Percentiles rank a stretch among this genome's conserved stretches.
phyloP scores from a whole-genome alignment of 2,888 invertebrate genomes.

The Alviniconcha strummeri region DNA sequence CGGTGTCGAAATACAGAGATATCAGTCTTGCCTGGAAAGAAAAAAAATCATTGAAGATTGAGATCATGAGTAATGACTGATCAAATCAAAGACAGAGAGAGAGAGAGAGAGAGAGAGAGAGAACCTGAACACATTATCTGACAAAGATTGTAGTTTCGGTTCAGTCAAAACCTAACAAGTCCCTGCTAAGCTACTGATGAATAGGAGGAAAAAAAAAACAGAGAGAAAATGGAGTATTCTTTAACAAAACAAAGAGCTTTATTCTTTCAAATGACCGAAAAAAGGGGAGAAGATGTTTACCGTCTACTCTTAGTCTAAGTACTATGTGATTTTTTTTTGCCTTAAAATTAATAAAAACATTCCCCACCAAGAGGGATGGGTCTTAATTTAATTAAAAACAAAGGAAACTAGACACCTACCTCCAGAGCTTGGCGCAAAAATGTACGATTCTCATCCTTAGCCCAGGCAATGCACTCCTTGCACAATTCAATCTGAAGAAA shows the following conservation, averaged over 20 bases:
- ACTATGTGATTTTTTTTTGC: no score
- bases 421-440: constrained; percentile 97
- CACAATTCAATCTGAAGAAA: constrained; percentile 75
- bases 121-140: not conserved
- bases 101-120: not conserved
- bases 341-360: no score
- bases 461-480: constrained; percentile 98
- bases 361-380: no score
- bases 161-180: no score
- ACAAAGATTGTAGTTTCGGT: not conserved
- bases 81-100: not conserved
- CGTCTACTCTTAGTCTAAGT: no score
- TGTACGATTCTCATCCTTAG: constrained; percentile 96
- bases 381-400: no score
- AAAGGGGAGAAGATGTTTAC: no score
- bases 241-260: no score
- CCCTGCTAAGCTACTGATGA: no score
- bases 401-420: constrained; percentile 51
- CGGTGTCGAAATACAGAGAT: constrained; percentile 84
- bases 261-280: no score
- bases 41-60: not conserved
- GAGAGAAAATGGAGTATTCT: no score
- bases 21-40: constrained; percentile 85
- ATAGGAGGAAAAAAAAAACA: no score
- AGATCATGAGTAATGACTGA: not conserved